These are phyloP conservation scores for Lysandra coridon DNA, from an alignment of 2,888 invertebrate genomes.

Conservation along the genomic window DNA sequence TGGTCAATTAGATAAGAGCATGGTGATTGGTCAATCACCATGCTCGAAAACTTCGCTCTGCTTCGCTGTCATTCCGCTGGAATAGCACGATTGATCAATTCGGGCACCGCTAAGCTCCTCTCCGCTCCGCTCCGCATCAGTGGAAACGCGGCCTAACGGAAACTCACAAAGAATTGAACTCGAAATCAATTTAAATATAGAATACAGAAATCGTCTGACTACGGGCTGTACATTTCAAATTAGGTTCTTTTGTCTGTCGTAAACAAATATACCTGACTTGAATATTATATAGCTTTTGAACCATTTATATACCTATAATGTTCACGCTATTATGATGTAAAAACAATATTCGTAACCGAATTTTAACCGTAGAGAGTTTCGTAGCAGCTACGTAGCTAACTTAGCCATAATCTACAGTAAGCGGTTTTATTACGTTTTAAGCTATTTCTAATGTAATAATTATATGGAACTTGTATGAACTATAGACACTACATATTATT, in stretches of 20 bases:
- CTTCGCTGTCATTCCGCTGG: no score
- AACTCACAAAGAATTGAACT: slow-evolving; percentile 62
- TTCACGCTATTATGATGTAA: not conserved
- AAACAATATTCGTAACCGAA: not conserved
- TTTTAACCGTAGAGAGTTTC: not conserved
- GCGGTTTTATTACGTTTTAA: not conserved
- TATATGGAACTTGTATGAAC: no score
- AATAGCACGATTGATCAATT: no score
- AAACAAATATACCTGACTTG: slow-evolving; percentile 51
- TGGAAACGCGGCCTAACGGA: slow-evolving; percentile 49
- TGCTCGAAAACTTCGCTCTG: no score
- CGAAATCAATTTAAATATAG: slow-evolving; percentile 69
- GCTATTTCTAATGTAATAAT: no score
- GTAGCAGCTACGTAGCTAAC: not conserved
- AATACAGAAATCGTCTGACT: slow-evolving; percentile 58
- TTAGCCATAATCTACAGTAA: not conserved
- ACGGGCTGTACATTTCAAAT: slow-evolving; percentile 69
- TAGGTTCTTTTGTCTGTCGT: slow-evolving; percentile 65
- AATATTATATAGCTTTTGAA: slow-evolving; percentile 43
- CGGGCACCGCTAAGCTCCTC: no score
- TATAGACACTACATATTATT: no score
- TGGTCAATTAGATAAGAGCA: no score
- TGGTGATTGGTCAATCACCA: no score
- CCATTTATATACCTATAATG: slow-evolving; percentile 27
- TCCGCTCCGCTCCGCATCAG: no score